Evolutionary conservation across 2,888 invertebrate species (phyloP).

Genomic region (Dryomyza anilis): DNA sequence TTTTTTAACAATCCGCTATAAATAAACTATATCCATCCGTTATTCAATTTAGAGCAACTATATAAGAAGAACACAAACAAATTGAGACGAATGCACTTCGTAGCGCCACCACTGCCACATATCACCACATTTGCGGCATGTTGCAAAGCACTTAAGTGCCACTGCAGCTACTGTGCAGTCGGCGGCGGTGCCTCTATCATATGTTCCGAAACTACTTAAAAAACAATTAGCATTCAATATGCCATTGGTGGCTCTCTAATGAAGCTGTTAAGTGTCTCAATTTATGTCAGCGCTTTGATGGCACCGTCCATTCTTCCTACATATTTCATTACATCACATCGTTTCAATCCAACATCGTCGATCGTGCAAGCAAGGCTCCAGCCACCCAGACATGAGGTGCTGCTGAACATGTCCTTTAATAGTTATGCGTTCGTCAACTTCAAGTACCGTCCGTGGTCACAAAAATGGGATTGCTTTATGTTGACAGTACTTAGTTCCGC

Average conservation of each 20-base stretch:
- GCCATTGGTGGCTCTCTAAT: slow-evolving; percentile 9
- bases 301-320: slow-evolving; percentile 13
- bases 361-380: neutral
- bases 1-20: no score
- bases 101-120: slow-evolving; percentile 23
- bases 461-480: neutral
- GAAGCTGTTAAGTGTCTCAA: slow-evolving; percentile 27
- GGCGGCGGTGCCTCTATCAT: neutral
- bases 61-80: no score
- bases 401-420: no score
- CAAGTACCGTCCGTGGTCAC: neutral
- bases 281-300: slow-evolving; percentile 26
- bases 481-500: slow-evolving; percentile 28
- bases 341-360: neutral
- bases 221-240: slow-evolving; percentile 44
- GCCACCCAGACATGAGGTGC: neutral
- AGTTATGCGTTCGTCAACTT: neutral
- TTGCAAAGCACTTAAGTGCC: slow-evolving; percentile 5
- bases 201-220: slow-evolving; percentile 44
- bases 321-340: neutral
- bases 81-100: slow-evolving; percentile 7
- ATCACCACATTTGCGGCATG: neutral
- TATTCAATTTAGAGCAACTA: no score
- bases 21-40: no score
- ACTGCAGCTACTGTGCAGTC: slow-evolving; percentile 4